Percentiles rank a stretch among this genome's conserved stretches.
Evolutionary conservation across 2,797 vertebrate genomes (phyloP).

Genomic region (Calcarius lapponicus): DNA sequence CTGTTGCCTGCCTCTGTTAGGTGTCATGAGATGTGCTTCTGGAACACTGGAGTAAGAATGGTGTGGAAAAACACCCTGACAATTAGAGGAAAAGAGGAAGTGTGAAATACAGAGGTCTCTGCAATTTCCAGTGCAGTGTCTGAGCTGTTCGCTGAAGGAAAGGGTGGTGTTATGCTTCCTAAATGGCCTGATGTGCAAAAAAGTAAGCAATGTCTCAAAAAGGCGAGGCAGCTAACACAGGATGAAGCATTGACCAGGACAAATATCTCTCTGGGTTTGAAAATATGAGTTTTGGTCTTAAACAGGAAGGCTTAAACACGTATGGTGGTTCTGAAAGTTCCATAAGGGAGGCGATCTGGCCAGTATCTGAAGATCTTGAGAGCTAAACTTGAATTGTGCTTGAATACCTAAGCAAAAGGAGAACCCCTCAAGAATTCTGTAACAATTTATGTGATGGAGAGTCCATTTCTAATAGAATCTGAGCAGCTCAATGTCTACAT

Average conservation of each 20-base stretch:
- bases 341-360: background rate
- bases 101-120: background rate
- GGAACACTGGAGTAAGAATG: background rate
- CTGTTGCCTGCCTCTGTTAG: background rate
- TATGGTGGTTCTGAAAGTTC: background rate
- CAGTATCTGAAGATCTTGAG: background rate
- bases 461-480: background rate
- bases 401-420: background rate
- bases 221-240: background rate
- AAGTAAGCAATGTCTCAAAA: background rate
- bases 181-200: background rate
- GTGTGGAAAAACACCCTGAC: background rate
- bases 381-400: background rate
- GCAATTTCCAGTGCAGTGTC: background rate
- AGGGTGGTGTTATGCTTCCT: background rate
- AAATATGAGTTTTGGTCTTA: background rate
- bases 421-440: background rate
- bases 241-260: background rate
- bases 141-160: background rate
- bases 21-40: background rate
- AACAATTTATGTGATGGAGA: background rate
- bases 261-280: background rate
- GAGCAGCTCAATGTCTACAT: background rate
- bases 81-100: background rate
- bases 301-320: background rate